Evolutionary conservation across 2,888 invertebrate genomes (phyloP).

Genomic region (Agrotis exclamationis): DNA sequence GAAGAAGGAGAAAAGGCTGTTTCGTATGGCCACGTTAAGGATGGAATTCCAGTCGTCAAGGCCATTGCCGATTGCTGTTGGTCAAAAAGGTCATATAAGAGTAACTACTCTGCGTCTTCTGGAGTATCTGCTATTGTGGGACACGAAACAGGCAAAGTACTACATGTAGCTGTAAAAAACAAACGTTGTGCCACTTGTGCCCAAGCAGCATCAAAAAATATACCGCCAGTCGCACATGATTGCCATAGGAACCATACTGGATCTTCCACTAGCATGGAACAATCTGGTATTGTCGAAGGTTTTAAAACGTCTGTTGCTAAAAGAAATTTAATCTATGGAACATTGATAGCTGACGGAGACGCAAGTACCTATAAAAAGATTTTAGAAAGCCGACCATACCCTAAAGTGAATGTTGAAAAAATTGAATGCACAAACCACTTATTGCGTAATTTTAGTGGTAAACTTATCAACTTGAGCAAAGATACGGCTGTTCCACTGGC

Average conservation of each 20-base stretch:
- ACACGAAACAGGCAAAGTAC: conserved; percentile 4
- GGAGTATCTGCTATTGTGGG: conserved; percentile 5
- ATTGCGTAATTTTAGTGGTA: conserved; percentile 1
- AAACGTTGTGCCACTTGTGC: conserved; percentile 1
- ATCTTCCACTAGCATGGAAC: conserved; percentile 6
- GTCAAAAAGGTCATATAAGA: conserved; percentile 1
- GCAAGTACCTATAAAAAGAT: no score
- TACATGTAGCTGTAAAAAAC: not conserved
- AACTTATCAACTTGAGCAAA: not conserved
- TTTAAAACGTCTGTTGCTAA: conserved; percentile 1
- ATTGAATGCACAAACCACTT: conserved; percentile 2
- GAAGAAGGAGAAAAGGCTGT: not conserved
- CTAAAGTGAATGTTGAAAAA: not conserved
- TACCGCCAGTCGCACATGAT: not conserved
- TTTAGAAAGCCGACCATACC: no score
- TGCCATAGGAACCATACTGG: conserved; percentile 1
- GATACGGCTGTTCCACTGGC: not conserved
- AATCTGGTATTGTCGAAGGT: conserved; percentile 2
- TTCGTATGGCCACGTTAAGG: not conserved
- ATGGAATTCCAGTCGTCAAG: not conserved
- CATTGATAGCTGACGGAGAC: no score
- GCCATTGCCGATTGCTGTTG: not conserved
- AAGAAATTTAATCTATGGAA: no score
- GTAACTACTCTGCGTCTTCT: not conserved
- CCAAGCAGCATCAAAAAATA: not conserved